Evolutionary conservation across 2,888 invertebrate genomes (phyloP), one percentile per base, ranked within the genome.

Genomic region (Heliconius charithonia): DNA sequence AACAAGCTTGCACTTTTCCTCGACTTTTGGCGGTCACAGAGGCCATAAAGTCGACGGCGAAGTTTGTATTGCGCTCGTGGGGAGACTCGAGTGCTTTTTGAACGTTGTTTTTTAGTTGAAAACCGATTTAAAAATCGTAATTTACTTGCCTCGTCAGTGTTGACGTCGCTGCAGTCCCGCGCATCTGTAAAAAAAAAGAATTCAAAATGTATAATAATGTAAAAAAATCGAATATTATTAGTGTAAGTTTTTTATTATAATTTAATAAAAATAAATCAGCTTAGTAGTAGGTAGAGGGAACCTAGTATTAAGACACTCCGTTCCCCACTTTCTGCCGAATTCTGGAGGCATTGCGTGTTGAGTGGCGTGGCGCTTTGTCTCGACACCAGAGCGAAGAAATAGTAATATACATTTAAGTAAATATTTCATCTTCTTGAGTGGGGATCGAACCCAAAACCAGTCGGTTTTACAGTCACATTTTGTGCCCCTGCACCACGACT

Each of bases 1-100:
- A 94, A 94, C 94, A 93, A 90, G 92, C 92, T 93, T 94, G 94
- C 94, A 94, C 93, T 94, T 94, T 93, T 92, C 89, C 90, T 89
- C 84, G 91, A 92, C 91, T 91, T 92, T 93, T 93, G 92, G 91
- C 93, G 93, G 94, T 93, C 94, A 92, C 90, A 90, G 85, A 83
- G 90, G 89, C 92, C 90, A 93, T 94, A 94, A 94, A 94, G 87
- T 89, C 88, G 90, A 89, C 91, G 91, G 86, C 81, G 81, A 92
- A 93, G 90, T 94, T 93, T 91, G 87, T 87, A 92, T 92, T 90
- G 91, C 89, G 89, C 84, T 89, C 87, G 87, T 86, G 89, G 92
- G 89, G 88, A 86, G 87, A 84, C 84, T 84, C 82, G 83, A 86
- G 87, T 84, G 85, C 83, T 87, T 86, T 87, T 87, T 86, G 84